These are phyloP conservation scores for Melanerpes formicivorus DNA, from an alignment of 2,113 vertebrate genomes.

Conservation along the genomic window DNA sequence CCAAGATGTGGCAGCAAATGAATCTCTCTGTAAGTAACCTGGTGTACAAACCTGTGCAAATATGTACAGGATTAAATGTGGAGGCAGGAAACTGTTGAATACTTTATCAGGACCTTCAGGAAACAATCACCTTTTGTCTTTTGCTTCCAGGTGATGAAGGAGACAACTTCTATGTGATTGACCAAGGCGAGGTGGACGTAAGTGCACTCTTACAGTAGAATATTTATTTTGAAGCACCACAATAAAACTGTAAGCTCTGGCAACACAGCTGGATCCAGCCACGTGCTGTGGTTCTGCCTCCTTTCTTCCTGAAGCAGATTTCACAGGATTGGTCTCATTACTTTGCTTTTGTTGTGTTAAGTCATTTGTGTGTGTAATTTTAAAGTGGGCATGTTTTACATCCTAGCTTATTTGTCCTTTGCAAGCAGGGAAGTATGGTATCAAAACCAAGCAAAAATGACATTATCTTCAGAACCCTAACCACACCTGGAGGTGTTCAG, in stretches of 20 bases:
- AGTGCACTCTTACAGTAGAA: constrained; percentile 22
- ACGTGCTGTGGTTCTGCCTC: background rate
- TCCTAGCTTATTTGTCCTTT: constrained; percentile 51
- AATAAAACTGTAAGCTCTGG: background rate
- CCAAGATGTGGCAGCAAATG: background rate
- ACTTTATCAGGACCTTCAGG: constrained; percentile 23
- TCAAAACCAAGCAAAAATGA: constrained; percentile 57
- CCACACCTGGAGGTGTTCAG: constrained; percentile 45
- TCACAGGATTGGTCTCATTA: background rate
- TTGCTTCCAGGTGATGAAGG: constrained; percentile 90
- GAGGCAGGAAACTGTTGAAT: background rate
- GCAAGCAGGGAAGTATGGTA: constrained; percentile 13
- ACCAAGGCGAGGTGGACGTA: constrained; percentile 97
- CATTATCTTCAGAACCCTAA: constrained; percentile 46
- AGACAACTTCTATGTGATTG: constrained; percentile 98
- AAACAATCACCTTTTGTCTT: constrained; percentile 26
- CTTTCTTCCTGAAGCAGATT: background rate
- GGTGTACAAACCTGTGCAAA: constrained; percentile 24
- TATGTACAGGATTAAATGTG: constrained; percentile 16
- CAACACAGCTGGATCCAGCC: background rate
- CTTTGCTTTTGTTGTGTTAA: background rate
- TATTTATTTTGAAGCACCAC: background rate
- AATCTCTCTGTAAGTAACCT: background rate
- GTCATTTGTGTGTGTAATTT: background rate
- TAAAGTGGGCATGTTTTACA: background rate